phyloP scores from a whole-genome alignment of 1,140 invertebrate genomes.

The Halotydeus destructor region DNA sequence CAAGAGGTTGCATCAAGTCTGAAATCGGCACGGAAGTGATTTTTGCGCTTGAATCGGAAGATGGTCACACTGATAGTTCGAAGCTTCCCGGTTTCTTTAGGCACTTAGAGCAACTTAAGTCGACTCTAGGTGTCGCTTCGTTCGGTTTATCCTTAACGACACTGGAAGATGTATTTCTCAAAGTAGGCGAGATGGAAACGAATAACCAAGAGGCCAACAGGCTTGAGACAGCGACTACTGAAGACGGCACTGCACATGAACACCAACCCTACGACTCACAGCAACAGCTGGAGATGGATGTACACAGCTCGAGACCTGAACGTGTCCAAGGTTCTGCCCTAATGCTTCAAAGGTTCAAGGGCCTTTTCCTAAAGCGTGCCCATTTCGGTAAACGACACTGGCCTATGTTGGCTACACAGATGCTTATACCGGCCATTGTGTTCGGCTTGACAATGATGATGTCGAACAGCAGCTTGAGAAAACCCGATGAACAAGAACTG shows the following conservation, averaged over 20 bases:
- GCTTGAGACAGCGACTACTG: too few relatives aligned
- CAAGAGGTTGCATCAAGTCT: slow-evolving; percentile 6
- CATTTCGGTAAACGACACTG: slow-evolving; percentile 16
- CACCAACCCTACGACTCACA: too few relatives aligned
- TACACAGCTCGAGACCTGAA: neutral
- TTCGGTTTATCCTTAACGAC: slow-evolving; percentile 59
- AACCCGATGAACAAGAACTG: too few relatives aligned
- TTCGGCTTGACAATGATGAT: slow-evolving; percentile 8
- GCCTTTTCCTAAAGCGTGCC: slow-evolving; percentile 16
- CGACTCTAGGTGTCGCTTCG: slow-evolving; percentile 39
- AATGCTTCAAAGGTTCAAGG: slow-evolving; percentile 9
- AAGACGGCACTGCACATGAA: too few relatives aligned
- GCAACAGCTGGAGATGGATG: neutral
- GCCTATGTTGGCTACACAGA: slow-evolving; percentile 11
- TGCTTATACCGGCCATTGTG: slow-evolving; percentile 15
- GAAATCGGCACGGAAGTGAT: slow-evolving; percentile 28
- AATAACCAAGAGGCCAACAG: neutral
- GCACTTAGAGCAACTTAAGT: slow-evolving; percentile 36
- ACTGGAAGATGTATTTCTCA: slow-evolving; percentile 65
- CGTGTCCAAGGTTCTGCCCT: slow-evolving; percentile 1
- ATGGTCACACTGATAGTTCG: slow-evolving; percentile 13
- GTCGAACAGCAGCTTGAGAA: too few relatives aligned
- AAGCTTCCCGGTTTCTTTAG: slow-evolving; percentile 37
- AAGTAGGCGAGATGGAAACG: slow-evolving; percentile 17
- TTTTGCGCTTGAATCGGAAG: slow-evolving; percentile 26